Conservation (phyloP, 2,113 vertebrate genomes). For the Alaudala cheleensis region DNA sequence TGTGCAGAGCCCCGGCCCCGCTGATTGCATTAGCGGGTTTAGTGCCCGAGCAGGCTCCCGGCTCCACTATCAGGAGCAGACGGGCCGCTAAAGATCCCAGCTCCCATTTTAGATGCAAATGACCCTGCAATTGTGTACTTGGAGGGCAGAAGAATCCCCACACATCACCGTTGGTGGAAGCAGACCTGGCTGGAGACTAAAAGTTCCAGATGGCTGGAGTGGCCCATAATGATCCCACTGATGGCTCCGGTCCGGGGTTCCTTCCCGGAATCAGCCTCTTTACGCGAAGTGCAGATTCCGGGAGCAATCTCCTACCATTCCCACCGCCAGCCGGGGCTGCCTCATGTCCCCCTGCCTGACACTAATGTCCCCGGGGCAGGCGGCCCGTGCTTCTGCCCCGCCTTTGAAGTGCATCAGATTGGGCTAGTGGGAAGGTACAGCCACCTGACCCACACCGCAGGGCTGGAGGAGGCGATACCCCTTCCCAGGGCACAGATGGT, state of each 20-base stretch:
- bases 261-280: conserved; percentile 30
- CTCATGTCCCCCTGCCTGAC: background rate
- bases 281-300: conserved; percentile 5
- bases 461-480: background rate
- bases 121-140: conserved; percentile 47
- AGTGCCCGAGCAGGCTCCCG: background rate
- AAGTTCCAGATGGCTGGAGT: background rate
- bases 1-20: background rate
- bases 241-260: background rate
- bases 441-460: background rate
- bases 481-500: background rate
- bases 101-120: conserved; percentile 58
- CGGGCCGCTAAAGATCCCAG: conserved; percentile 12
- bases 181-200: conserved; percentile 1
- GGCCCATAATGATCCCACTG: conserved; percentile 10
- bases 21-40: conserved; percentile 60
- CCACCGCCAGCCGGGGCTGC: background rate
- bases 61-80: conserved; percentile 31
- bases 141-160: background rate
- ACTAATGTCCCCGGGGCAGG: conserved; percentile 17
- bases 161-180: background rate
- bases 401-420: conserved; percentile 66
- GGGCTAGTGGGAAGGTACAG: background rate
- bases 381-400: background rate
- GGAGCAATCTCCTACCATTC: background rate